Percentiles rank a stretch among this genome's conserved stretches.
Evolutionary conservation across 2,888 invertebrate genomes (phyloP).

Genomic region (Globia sparganii): DNA sequence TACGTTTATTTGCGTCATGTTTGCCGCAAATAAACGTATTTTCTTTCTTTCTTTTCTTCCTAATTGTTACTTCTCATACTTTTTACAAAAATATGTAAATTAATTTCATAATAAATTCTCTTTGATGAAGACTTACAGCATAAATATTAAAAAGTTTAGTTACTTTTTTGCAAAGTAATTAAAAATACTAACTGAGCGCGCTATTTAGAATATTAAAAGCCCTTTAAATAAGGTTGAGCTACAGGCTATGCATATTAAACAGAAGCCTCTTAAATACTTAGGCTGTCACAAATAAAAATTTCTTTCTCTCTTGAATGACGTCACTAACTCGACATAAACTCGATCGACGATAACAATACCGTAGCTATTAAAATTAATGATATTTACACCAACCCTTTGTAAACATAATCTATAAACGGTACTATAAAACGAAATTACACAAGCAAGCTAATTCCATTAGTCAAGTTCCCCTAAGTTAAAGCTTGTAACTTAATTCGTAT

Average conservation of each 20-base stretch:
- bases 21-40: no score
- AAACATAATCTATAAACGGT: constrained; percentile 48
- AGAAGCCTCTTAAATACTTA: constrained; percentile 22
- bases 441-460: constrained; percentile 58
- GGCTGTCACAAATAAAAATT: constrained; percentile 8
- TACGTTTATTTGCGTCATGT: no score
- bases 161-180: constrained; percentile 51
- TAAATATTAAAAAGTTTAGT: constrained; percentile 35
- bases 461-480: constrained; percentile 51
- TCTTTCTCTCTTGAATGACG: constrained; percentile 2
- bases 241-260: constrained; percentile 47
- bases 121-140: constrained; percentile 35
- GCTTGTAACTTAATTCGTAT: constrained; percentile 61
- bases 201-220: constrained; percentile 51
- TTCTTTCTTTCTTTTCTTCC: no score
- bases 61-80: not conserved
- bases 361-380: not conserved
- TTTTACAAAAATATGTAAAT: constrained; percentile 35
- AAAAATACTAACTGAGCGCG: constrained; percentile 42
- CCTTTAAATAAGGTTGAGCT: constrained; percentile 37
- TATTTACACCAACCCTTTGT: constrained; percentile 19
- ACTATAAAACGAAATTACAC: constrained; percentile 58
- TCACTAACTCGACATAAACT: not conserved
- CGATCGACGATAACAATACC: not conserved
- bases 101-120: constrained; percentile 34